Evolutionary conservation across 2,888 invertebrate genomes (phyloP).

Genomic region (Holacanthella duospinosa): DNA sequence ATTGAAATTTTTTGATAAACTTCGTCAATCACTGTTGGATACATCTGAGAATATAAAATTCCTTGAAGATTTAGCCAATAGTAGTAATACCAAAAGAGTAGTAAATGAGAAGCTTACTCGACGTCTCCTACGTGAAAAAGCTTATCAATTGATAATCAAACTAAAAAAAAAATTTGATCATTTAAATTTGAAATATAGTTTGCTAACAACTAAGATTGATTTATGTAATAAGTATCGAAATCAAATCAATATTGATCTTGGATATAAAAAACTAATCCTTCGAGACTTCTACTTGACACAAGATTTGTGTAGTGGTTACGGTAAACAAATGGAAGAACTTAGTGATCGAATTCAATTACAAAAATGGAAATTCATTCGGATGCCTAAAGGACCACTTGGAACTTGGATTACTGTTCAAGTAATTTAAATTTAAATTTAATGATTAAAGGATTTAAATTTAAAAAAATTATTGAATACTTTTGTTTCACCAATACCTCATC

Average conservation of each 20-base stretch:
- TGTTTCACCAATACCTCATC: neutral
- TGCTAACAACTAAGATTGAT: neutral
- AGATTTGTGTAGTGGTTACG: neutral
- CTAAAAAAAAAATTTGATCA: too few species aligned
- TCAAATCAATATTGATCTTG: neutral
- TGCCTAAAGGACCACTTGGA: neutral
- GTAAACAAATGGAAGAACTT: neutral
- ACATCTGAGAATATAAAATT: too few species aligned
- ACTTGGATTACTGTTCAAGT: neutral
- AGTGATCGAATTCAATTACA: neutral
- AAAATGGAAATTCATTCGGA: neutral
- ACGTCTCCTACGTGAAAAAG: too few species aligned
- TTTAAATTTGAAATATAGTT: too few species aligned
- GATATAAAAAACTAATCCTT: neutral
- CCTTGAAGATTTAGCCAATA: too few species aligned
- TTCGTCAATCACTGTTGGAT: too few species aligned
- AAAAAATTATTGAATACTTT: neutral
- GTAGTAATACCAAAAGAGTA: too few species aligned
- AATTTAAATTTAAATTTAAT: neutral
- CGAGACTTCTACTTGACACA: too few species aligned
- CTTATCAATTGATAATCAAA: too few species aligned
- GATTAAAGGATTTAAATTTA: neutral
- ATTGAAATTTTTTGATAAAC: too few species aligned
- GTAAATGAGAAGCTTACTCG: too few species aligned
- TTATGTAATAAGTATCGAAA: neutral